These are phyloP conservation scores for Recurvirostra avosetta DNA, from an alignment of 2,113 vertebrate genomes.

Conservation along the genomic window DNA sequence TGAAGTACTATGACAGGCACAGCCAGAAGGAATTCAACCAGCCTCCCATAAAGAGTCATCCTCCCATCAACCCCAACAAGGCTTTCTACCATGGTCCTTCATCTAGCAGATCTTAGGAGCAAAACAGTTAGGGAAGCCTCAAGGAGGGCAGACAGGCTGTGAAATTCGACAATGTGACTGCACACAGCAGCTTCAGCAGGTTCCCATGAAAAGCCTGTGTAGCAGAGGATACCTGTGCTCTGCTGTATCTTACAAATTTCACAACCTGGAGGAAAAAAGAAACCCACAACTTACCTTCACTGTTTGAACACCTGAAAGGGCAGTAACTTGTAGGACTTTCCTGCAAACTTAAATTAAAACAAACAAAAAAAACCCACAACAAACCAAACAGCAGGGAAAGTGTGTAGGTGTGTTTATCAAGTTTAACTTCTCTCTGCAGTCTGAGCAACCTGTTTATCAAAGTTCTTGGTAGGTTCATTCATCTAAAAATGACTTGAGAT, in stretches of 20 bases:
- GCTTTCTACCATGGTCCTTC: fast-evolving
- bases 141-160: not conserved
- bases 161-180: not conserved
- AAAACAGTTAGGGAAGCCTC: not conserved
- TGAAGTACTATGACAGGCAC: not conserved
- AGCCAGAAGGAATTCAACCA: not conserved
- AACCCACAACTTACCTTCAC: not conserved
- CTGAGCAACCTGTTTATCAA: not conserved
- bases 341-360: not conserved
- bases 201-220: not conserved
- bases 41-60: not conserved
- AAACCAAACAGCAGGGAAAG: not conserved
- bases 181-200: not conserved
- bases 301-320: not conserved
- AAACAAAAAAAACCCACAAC: not conserved
- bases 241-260: not conserved
- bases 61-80: not conserved
- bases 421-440: not conserved
- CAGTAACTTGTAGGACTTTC: not conserved
- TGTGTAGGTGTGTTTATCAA: not conserved
- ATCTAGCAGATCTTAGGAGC: not conserved
- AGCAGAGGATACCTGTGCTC: not conserved
- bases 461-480: not conserved
- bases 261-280: not conserved
- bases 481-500: slow-evolving; percentile 10